Evolutionary conservation across 2,113 vertebrate species (phyloP).

Genomic region (Myodes glareolus): DNA sequence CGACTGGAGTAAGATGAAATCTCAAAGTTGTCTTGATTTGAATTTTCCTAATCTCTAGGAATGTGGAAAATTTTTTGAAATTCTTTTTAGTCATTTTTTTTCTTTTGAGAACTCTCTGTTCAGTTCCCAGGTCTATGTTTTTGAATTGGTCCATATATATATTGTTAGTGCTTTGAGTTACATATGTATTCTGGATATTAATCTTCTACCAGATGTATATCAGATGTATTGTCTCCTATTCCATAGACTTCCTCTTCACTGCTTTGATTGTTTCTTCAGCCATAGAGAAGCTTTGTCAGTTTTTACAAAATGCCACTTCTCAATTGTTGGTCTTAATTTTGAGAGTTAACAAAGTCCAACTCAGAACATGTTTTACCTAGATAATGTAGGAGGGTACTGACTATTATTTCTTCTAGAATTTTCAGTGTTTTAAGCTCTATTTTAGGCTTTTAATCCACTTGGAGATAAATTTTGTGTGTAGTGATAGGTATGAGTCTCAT

Average conservation of each 20-base stretch:
- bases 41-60: neutral
- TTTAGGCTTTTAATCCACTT: neutral
- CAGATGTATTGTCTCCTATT: neutral
- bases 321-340: neutral
- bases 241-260: neutral
- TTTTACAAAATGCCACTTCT: neutral
- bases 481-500: neutral
- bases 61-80: neutral
- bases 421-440: neutral
- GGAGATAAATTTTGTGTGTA: neutral
- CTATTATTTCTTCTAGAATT: neutral
- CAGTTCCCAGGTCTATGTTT: neutral
- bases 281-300: neutral
- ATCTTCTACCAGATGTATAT: neutral
- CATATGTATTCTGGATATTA: neutral
- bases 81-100: neutral
- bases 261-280: neutral
- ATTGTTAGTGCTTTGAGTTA: neutral
- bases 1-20: neutral
- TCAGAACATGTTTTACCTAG: neutral
- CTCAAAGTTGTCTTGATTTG: neutral
- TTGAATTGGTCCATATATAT: neutral
- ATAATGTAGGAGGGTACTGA: neutral
- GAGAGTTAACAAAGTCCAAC: neutral
- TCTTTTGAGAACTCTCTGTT: neutral